Base-by-base conservation (phyloP, 1,140 invertebrate species). In the Heliothis virescens region DNA sequence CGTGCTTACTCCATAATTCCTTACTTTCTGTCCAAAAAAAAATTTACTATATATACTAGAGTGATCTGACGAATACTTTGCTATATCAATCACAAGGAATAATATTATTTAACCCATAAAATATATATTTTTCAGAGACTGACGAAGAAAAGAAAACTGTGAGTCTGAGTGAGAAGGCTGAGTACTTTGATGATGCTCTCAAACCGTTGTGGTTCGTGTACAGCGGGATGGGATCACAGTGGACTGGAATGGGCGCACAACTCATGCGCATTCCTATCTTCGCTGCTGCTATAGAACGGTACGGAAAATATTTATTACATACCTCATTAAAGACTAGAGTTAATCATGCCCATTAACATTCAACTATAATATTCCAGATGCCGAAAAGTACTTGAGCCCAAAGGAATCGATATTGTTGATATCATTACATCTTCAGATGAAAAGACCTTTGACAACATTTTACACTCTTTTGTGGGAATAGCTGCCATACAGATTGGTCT, bases 161-260 rank as follows among this genome's bases (percentile, higher is more conserved):
- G 3, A 80, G 89, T 0, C 62, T 93, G 9, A 80, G 83, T 13
- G 91, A 88, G 82, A 94, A 95, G 59, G 88, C 95, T 4, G 90
- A 95, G 67, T 95, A 96, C 85, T 96, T 94, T 81, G 87, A 95
- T 7, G 95, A 95, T 9, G 89, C 93, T 10, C 92, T 95, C 78
- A 90, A 95, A 82, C 97, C 97, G 18, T 91, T 99, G 9, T 98
- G 97, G 95, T 98, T 97, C 92, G 96, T 98, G 7, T 99, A 98
- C 94, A 97, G 98, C 86, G 98, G 98, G 63, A 98, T 99, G 97
- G 98, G 98, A 15, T 97, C 97, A 2, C 98, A 99, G 86, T 99
- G 98, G 98, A 86, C 95, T 29, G 96, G 97, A 63, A 98, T 99
- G 98, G 98, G 97, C 26, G 90, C 95, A 57, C 93, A 95, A 9